Base-by-base conservation (phyloP, 2,888 invertebrate species). In the Cryptocephalus primarius region DNA sequence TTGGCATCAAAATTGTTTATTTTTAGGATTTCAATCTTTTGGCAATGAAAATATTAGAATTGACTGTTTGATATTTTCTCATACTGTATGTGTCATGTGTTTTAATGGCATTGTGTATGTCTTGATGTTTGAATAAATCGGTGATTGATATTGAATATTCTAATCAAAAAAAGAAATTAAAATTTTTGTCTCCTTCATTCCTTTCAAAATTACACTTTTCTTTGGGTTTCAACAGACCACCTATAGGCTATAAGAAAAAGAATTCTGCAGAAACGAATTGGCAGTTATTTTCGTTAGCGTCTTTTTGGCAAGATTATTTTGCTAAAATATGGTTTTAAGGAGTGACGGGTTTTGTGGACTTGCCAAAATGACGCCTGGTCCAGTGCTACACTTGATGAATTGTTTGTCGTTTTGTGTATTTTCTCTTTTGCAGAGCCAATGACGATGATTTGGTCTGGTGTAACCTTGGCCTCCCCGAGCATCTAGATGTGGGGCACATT, bases 121-220 rank as follows among this genome's bases (percentile, higher is more conserved):
- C n/a, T 11, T 36, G 36, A 36, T 11, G n/a, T 36, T 36, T 36
- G 12, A 36, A 36, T 36, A 48, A 45, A 59, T 59, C 59, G 59
- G 58, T 59, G 58, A 58, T 59, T 59, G 59, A 56, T 53, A 54
- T 44, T 39, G 33, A 22, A 42, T 10, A 43, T 39, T 43, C 43
- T 38, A 8, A 8, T 4, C 6, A 6, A 12, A 36, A 36, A 36
- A 36, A 36, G 12, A 39, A 32, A 44, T n/a, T 38, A 31, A 42
- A 46, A 46, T 45, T 44, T 43, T 40, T 42, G 43, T 31, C 11
- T 22, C 22, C 22, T 40, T 32, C 31, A 46, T 42, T 53, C 54
- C 46, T 51, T 54, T 41, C 47, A 47, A 45, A 55, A 48, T 51
- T 50, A 48, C 50, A 47, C 48, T 49, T 50, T 45, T 50, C 43